A percentile compares a stretch with the other conserved stretches of the same genome.
Evolutionary conservation across 2,888 invertebrate species (phyloP).

Genomic region (Malthinus seriepunctatus): DNA sequence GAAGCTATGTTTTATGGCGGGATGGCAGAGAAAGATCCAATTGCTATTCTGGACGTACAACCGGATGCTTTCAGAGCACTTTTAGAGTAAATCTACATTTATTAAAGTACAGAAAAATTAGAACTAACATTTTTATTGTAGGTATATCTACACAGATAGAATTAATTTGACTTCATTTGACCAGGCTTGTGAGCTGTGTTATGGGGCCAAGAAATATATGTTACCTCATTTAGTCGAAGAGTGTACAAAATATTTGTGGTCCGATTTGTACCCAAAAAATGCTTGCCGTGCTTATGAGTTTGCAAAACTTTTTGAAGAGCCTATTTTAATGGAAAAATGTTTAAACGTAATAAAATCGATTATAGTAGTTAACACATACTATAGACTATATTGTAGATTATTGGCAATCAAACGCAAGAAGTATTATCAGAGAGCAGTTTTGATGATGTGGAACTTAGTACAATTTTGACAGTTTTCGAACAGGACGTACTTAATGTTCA

Average conservation of each 20-base stretch:
- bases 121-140: conserved; percentile 46
- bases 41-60: conserved; percentile 81
- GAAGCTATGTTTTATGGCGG: conserved; percentile 88
- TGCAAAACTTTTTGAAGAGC: conserved; percentile 83
- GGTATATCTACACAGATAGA: conserved; percentile 81
- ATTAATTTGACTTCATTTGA: conserved; percentile 82
- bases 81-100: conserved; percentile 61
- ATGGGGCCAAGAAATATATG: conserved; percentile 89
- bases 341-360: conserved; percentile 61
- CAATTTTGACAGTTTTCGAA: conserved; percentile 75
- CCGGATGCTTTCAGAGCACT: conserved; percentile 84
- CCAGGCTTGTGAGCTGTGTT: conserved; percentile 84
- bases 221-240: conserved; percentile 80
- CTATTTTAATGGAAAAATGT: conserved; percentile 78
- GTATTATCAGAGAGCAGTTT: conserved; percentile 77
- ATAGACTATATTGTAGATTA: conserved; percentile 61
- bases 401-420: conserved; percentile 75
- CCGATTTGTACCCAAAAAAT: conserved; percentile 76
- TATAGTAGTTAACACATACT: not conserved
- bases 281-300: conserved; percentile 87
- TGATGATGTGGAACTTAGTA: conserved; percentile 75
- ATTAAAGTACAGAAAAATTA: not conserved
- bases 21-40: conserved; percentile 77
- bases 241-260: conserved; percentile 84
- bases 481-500: conserved; percentile 73